These are phyloP conservation scores for Chinchilla lanigera DNA, from an alignment of 2,113 vertebrate species.

Conservation along the genomic window DNA sequence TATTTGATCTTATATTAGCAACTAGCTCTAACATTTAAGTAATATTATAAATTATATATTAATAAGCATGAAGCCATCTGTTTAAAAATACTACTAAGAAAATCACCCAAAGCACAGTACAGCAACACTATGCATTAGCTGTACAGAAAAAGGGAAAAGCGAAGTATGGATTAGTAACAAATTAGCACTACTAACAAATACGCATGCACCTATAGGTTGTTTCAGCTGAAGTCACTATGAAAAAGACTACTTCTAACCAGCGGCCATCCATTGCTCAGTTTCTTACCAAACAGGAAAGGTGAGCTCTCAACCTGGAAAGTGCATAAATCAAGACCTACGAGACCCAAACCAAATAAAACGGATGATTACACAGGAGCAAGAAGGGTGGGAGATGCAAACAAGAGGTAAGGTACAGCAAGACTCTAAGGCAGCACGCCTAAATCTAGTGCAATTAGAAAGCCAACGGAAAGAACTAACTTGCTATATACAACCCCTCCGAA, in stretches of 20 bases:
- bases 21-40: neutral
- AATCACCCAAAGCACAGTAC: constrained; percentile 53
- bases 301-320: constrained; percentile 97
- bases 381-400: neutral
- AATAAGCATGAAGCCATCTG: constrained; percentile 6
- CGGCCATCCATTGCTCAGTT: constrained; percentile 88
- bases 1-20: constrained; percentile 48
- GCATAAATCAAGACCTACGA: constrained; percentile 99
- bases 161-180: constrained; percentile 83
- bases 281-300: constrained; percentile 97
- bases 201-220: constrained; percentile 83
- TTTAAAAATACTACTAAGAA: constrained; percentile 54
- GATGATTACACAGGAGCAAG: constrained; percentile 90
- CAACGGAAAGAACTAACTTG: constrained; percentile 63
- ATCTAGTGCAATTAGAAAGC: constrained; percentile 77
- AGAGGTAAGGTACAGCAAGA: constrained; percentile 73
- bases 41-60: neutral
- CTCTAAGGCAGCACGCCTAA: constrained; percentile 75
- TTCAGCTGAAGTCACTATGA: constrained; percentile 82
- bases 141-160: constrained; percentile 67
- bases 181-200: constrained; percentile 74
- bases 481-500: constrained; percentile 49
- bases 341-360: constrained; percentile 97
- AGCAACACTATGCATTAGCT: constrained; percentile 70
- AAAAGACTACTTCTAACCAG: constrained; percentile 89